phyloP scores from a whole-genome alignment of 2,888 invertebrate genomes.

The Venustoraphidia nigricollis region DNA sequence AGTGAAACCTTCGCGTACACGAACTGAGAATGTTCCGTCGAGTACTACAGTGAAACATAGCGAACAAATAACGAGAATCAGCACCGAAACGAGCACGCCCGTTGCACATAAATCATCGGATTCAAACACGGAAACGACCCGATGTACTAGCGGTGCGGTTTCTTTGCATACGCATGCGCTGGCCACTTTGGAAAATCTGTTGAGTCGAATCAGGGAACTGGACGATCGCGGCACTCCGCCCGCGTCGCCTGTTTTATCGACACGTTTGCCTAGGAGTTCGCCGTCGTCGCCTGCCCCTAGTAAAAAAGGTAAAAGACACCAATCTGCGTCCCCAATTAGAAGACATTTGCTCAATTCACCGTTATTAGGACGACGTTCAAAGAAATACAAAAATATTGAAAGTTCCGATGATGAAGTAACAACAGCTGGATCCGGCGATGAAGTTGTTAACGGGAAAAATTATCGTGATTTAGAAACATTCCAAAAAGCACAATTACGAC shows the following conservation, averaged over 20 bases:
- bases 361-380: constrained; percentile 54
- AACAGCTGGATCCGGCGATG: constrained; percentile 37
- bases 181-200: constrained; percentile 39
- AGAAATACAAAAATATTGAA: constrained; percentile 57
- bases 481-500: constrained; percentile 79
- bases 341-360: constrained; percentile 72
- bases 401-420: constrained; percentile 70
- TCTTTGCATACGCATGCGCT: constrained; percentile 34
- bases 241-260: constrained; percentile 30
- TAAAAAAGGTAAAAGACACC: constrained; percentile 57
- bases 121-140: too few species aligned
- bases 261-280: constrained; percentile 58
- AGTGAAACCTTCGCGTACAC: too few species aligned
- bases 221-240: constrained; percentile 36
- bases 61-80: too few species aligned
- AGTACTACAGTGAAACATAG: too few species aligned
- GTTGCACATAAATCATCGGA: background rate
- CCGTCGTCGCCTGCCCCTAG: constrained; percentile 57
- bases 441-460: constrained; percentile 50
- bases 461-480: constrained; percentile 80
- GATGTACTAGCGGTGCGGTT: constrained; percentile 9
- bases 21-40: too few species aligned
- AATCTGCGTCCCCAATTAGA: constrained; percentile 67
- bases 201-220: constrained; percentile 35
- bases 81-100: constrained; percentile 13